Conservation (phyloP, 2,888 invertebrate genomes). For the Anoplius nigerrimus region DNA sequence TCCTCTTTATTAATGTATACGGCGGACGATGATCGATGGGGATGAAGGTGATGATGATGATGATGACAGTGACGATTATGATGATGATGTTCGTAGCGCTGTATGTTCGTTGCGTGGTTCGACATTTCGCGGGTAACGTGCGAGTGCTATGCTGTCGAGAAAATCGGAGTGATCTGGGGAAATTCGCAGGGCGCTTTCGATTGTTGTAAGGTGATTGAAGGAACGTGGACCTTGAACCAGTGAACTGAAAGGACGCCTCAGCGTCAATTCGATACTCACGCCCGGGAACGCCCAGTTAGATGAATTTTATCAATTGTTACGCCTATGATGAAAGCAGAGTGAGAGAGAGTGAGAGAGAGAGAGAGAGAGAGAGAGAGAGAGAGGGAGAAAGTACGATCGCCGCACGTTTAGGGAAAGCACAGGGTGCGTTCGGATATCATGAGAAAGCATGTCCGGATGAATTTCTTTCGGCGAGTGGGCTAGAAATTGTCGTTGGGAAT, state of each 20-base stretch:
- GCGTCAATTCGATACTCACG: slow-evolving; percentile 20
- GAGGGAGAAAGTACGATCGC: no score
- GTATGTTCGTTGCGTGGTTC: no score
- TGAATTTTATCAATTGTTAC: slow-evolving; percentile 41
- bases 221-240: neutral
- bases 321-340: no score
- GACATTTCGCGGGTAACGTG: no score
- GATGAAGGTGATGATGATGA: no score
- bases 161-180: neutral
- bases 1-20: slow-evolving; percentile 16
- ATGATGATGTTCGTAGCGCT: neutral
- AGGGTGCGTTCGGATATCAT: no score
- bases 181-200: neutral
- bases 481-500: neutral
- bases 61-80: no score
- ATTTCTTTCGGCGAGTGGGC: no score
- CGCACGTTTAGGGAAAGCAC: no score
- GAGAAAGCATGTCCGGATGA: no score
- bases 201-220: neutral
- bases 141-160: no score
- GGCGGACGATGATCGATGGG: slow-evolving; percentile 16
- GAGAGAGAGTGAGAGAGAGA: neutral
- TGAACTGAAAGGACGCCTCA: neutral
- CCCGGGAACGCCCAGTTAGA: slow-evolving; percentile 30
- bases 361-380: neutral